Conservation (phyloP, 2,888 invertebrate genomes). For the Agrochola circellaris region DNA sequence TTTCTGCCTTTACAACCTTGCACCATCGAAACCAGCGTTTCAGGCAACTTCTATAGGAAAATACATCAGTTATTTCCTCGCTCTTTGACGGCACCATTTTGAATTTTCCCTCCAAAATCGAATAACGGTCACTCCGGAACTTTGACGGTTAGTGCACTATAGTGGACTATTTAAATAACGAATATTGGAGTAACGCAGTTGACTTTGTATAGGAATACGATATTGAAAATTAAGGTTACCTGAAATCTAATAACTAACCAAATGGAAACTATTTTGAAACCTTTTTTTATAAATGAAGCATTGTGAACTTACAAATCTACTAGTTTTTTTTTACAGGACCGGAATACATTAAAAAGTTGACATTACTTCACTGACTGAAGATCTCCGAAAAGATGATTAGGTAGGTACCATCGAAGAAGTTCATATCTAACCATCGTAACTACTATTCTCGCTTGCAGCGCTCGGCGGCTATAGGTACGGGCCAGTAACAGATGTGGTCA, state of each 20-base stretch:
- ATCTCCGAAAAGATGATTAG: no score
- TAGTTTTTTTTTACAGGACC: neutral
- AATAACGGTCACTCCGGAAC: constrained; percentile 39
- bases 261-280: neutral
- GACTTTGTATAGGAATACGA: neutral
- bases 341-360: no score
- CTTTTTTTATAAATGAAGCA: neutral
- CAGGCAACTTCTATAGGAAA: neutral
- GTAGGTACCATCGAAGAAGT: no score
- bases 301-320: neutral
- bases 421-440: no score
- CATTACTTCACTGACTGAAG: no score
- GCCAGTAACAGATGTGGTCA: no score
- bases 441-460: no score
- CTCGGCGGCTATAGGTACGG: no score
- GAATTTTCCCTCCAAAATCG: constrained; percentile 42
- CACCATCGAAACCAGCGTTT: constrained; percentile 1
- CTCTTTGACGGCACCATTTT: constrained; percentile 28
- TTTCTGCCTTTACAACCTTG: neutral
- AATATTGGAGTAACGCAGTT: neutral
- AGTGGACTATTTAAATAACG: neutral
- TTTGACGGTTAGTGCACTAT: constrained; percentile 33
- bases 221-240: neutral
- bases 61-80: constrained; percentile 9
- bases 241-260: neutral